A percentile compares a stretch with the other conserved stretches of the same genome.
Evolutionary conservation across 2,888 invertebrate genomes (phyloP).

Genomic region (Tortricodes alternella): DNA sequence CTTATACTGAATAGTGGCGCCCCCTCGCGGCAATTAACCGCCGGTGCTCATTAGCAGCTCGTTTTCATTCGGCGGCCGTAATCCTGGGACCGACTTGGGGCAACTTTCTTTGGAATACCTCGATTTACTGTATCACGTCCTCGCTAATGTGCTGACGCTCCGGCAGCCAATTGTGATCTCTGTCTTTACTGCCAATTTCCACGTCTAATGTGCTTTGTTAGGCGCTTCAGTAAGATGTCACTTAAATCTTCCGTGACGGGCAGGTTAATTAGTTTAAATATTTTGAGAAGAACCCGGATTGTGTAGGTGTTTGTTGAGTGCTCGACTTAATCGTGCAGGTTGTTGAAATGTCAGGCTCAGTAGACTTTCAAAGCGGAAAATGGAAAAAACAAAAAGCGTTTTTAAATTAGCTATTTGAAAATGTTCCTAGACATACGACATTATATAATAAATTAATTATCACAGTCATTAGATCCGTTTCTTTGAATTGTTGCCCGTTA

Average conservation of each 20-base stretch:
- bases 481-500: too few relatives aligned
- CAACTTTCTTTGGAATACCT: conserved; percentile 63
- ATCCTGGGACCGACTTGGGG: conserved; percentile 48
- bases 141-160: conserved; percentile 63
- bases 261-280: background rate
- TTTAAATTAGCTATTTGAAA: too few relatives aligned
- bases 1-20: conserved; percentile 50
- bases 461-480: too few relatives aligned
- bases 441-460: too few relatives aligned
- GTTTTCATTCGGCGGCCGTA: conserved; percentile 71
- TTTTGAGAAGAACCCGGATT: too few relatives aligned
- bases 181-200: conserved; percentile 47
- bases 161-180: conserved; percentile 51
- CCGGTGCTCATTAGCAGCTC: conserved; percentile 74
- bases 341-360: too few relatives aligned
- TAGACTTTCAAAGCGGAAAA: too few relatives aligned
- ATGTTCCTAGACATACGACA: too few relatives aligned
- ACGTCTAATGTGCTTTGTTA: conserved; percentile 47
- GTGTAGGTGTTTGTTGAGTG: too few relatives aligned
- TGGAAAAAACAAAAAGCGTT: too few relatives aligned
- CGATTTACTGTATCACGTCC: conserved; percentile 63
- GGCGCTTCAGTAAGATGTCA: background rate
- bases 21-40: conserved; percentile 64
- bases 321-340: too few relatives aligned
- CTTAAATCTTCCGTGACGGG: background rate